Conservation (phyloP, 2,888 invertebrate species). For the Apodemia hepburni region DNA sequence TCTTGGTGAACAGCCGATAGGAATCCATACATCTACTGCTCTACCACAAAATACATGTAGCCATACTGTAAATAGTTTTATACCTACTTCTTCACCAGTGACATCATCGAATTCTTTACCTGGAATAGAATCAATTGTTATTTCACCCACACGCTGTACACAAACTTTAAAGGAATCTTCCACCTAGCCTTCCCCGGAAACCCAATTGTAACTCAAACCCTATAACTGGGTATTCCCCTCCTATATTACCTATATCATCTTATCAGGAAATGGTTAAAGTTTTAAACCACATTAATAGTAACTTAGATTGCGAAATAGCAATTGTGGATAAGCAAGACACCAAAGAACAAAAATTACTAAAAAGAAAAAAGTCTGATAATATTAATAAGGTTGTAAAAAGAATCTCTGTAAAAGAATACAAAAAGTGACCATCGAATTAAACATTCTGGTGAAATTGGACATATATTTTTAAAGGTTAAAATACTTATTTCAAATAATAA, state of each 20-base stretch:
- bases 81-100: no score
- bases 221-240: constrained; percentile 45
- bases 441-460: no score
- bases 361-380: not conserved
- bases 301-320: not conserved
- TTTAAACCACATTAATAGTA: constrained; percentile 27
- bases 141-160: not conserved
- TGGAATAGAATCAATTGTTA: not conserved
- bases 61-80: no score
- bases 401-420: constrained; percentile 14
- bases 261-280: constrained; percentile 39
- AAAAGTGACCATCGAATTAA: not conserved
- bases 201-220: not conserved
- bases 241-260: constrained; percentile 55
- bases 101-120: no score
- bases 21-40: no score
- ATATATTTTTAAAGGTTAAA: no score
- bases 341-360: not conserved
- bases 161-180: not conserved
- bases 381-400: not conserved
- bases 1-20: no score
- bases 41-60: no score
- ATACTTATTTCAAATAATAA: no score
- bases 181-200: not conserved
- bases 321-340: not conserved